A percentile compares a stretch with the other conserved stretches of the same genome.
Conservation (phyloP, 2,888 invertebrate species). For the Hemaris fuciformis region DNA sequence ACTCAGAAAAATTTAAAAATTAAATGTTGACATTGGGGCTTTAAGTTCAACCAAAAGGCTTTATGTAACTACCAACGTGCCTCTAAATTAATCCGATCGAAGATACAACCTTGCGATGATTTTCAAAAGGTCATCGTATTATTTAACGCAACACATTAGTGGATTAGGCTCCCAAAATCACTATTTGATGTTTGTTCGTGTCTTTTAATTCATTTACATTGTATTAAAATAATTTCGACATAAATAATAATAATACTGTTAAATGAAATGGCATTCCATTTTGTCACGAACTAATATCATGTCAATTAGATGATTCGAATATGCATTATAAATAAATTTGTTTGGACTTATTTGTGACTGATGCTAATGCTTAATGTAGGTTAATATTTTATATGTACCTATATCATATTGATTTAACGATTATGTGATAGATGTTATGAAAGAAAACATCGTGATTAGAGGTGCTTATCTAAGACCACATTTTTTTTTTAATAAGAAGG, state of each 20-base stretch:
- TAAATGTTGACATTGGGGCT: not conserved
- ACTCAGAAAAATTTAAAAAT: not conserved
- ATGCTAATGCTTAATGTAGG: no score
- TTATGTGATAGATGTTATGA: no score
- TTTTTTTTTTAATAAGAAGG: no score
- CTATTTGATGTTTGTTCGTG: not conserved
- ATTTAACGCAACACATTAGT: constrained; percentile 1
- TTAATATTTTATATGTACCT: no score
- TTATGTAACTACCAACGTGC: not conserved
- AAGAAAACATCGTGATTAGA: no score
- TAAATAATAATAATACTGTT: not conserved
- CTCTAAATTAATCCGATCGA: not conserved
- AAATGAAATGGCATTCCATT: not conserved
- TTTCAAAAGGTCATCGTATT: not conserved
- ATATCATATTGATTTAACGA: no score
- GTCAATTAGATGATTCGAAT: not conserved
- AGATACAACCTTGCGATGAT: not conserved
- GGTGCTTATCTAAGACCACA: no score
- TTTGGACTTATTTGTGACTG: no score
- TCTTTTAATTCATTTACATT: not conserved
- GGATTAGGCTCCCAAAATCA: not conserved
- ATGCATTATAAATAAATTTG: no score
- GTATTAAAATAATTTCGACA: not conserved
- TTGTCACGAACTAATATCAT: not conserved
- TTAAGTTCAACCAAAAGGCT: not conserved